Evolutionary conservation across 2,797 vertebrate genomes (phyloP), one percentile per base, ranked within the genome.

Genomic region (Mycteria americana): DNA sequence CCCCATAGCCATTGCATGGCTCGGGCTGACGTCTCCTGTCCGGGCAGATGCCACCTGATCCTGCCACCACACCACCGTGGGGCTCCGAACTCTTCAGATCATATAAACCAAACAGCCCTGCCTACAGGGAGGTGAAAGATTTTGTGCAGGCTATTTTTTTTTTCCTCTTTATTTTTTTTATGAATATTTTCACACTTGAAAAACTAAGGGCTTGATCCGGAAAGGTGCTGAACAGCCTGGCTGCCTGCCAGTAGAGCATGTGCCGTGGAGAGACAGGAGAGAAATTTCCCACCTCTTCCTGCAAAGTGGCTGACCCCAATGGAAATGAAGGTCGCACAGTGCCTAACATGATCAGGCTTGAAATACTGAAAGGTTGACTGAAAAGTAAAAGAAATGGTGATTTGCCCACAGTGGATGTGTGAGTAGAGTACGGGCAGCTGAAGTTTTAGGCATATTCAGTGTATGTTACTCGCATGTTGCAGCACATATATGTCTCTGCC

Each of bases 211-310:
- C 18, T 91, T 85, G 39, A n/a, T 76, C 9, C 46, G 65, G 63
- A 68, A 79, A 89, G 39, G 18, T 57, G 14, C 15, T 74, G 45
- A 68, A 30, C 6, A 64, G 3, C 41, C 17, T 53, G n/a, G 7
- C 24, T 87, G 8, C 0, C 0, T 18, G 31, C 15, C 22, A 39
- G 12, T 43, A 53, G 13, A 75, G 6, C 33, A 46, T 23, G 11
- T 57, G 14, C 21, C 0, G 0, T 28, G 27, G 30, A 70, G 28
- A 62, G 91, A 75, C 0, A 1, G 18, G n/a, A 73, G 10, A 70
- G 27, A 78, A 74, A 31, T 72, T 7, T 79, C 50, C 39, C 22
- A 63, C 6, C 18, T 54, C 19, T 68, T 68, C 45, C 62, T 43
- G 51, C 22, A 48, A 83, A 80, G 41, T 45, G 8, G 4, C 10